phyloP scores from a whole-genome alignment of 2,797 vertebrate genomes.

The Acomys russatus region DNA sequence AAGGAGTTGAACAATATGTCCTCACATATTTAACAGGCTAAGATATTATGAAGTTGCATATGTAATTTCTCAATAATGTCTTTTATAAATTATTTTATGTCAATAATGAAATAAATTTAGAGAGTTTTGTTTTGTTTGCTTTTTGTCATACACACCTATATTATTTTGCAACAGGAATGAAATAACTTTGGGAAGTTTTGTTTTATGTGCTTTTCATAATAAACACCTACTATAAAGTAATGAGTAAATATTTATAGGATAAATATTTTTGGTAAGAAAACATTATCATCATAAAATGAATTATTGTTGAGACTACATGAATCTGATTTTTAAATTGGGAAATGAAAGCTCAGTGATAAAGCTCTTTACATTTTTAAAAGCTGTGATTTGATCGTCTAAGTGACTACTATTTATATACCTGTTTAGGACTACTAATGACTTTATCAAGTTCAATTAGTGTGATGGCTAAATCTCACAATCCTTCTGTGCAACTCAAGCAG shows the following conservation, averaged over 20 bases:
- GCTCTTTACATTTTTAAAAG: neutral
- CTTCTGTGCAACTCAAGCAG: slow-evolving; percentile 57
- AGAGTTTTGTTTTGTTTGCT: neutral
- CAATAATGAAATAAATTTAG: neutral
- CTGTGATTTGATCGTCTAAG: slow-evolving; percentile 64
- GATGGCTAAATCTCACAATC: slow-evolving; percentile 69
- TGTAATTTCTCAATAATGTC: neutral
- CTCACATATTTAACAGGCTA: slow-evolving; percentile 16
- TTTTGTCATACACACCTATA: neutral
- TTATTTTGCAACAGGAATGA: neutral
- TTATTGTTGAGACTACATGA: slow-evolving; percentile 59
- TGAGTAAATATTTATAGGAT: slow-evolving; percentile 45
- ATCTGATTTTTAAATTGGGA: slow-evolving; percentile 59
- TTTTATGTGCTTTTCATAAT: neutral
- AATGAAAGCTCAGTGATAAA: slow-evolving; percentile 58
- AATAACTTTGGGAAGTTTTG: neutral
- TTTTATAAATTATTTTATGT: slow-evolving; percentile 28
- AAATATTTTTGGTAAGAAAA: slow-evolving; percentile 64
- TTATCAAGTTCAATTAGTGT: slow-evolving; percentile 76
- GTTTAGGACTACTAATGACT: slow-evolving; percentile 75
- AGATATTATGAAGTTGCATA: neutral
- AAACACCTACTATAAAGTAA: neutral
- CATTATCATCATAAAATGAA: slow-evolving; percentile 55
- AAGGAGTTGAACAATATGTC: neutral
- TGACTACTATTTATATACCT: slow-evolving; percentile 79